phyloP scores from a whole-genome alignment of 1,140 invertebrate genomes.

The Aphaenogaster ashmeadi region DNA sequence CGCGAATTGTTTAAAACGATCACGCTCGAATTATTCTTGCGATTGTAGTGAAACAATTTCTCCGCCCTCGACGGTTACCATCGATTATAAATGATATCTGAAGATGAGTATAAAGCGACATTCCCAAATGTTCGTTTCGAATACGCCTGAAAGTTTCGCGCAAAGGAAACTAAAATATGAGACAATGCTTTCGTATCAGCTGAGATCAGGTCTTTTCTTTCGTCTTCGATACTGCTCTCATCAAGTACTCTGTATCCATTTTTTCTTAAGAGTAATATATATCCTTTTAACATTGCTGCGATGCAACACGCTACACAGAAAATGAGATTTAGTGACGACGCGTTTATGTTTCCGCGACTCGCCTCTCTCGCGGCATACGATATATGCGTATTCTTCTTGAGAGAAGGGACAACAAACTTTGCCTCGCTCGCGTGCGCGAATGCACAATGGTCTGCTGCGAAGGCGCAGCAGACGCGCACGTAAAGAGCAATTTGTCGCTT shows the following conservation, averaged over 20 bases:
- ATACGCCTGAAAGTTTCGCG: background rate
- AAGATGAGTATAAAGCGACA: too few species aligned
- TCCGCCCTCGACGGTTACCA: background rate
- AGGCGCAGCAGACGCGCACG: slow-evolving; percentile 19
- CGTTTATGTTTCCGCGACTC: slow-evolving; percentile 19
- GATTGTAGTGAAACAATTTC: background rate
- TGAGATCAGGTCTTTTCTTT: background rate
- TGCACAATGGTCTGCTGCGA: slow-evolving; percentile 34
- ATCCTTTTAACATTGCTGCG: background rate
- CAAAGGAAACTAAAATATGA: background rate
- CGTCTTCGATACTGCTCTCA: background rate
- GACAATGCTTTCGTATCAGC: background rate
- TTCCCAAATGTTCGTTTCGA: background rate
- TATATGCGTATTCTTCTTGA: slow-evolving; percentile 24
- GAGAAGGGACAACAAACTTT: slow-evolving; percentile 45
- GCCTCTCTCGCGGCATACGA: background rate
- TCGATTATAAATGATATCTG: background rate
- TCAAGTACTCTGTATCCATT: background rate
- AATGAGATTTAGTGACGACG: slow-evolving; percentile 26
- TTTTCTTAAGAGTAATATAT: background rate
- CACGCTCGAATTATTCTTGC: slow-evolving; percentile 19
- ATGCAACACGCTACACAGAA: background rate
- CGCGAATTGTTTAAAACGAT: slow-evolving; percentile 2
- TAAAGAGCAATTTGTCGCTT: slow-evolving; percentile 64
- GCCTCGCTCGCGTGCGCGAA: background rate